A percentile compares a stretch with the other conserved stretches of the same genome.
These are phyloP conservation scores for Trichomycterus rosablanca DNA, from an alignment of 2,113 vertebrate genomes.

Conservation along the genomic window DNA sequence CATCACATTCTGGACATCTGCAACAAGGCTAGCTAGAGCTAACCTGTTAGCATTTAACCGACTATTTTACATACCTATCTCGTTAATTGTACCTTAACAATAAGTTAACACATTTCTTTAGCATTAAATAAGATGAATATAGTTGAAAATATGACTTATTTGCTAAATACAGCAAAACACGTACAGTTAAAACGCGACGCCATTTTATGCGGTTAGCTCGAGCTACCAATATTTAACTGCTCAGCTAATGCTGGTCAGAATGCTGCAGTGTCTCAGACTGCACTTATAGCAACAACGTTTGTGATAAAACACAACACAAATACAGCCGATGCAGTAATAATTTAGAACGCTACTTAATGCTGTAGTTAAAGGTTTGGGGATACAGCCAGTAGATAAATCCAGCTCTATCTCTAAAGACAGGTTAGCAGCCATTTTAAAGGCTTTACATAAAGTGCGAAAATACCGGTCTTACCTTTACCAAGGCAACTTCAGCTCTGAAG, in stretches of 20 bases:
- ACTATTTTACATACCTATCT: too few relatives aligned
- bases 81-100: too few relatives aligned
- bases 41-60: too few relatives aligned
- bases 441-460: slow-evolving; percentile 36
- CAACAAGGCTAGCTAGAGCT: too few relatives aligned
- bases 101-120: too few relatives aligned
- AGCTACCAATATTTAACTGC: slow-evolving; percentile 35
- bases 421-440: slow-evolving; percentile 66
- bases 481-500: slow-evolving; percentile 68
- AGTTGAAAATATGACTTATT: not conserved
- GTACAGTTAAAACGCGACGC: slow-evolving; percentile 52
- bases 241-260: not conserved
- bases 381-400: slow-evolving; percentile 35
- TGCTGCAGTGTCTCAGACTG: not conserved
- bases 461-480: slow-evolving; percentile 64
- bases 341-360: not conserved
- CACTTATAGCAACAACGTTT: not conserved
- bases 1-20: too few relatives aligned
- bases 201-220: slow-evolving; percentile 56
- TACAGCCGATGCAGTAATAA: not conserved
- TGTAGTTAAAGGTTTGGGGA: not conserved
- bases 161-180: not conserved
- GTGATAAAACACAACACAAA: not conserved
- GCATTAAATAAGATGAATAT: not conserved
- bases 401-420: slow-evolving; percentile 18